Base-by-base conservation (phyloP, 2,113 vertebrate genomes). In the Lasiurus cinereus region DNA sequence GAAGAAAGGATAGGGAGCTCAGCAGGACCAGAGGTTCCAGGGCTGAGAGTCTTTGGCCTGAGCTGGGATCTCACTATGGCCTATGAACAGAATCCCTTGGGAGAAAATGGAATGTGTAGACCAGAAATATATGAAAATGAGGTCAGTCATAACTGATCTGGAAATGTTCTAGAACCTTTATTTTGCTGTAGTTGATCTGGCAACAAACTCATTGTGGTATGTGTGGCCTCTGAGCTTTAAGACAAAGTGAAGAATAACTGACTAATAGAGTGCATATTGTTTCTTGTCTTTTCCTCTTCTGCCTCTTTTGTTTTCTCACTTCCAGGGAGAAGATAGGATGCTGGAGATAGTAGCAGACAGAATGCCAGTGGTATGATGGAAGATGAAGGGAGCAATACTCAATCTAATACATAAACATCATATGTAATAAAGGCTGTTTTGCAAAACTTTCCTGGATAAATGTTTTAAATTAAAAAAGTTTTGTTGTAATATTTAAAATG, bases 301-400 rank as follows among this genome's bases (percentile, higher is more conserved):
- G 36, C 66, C 59, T 56, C 16, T 69, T 85, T 73, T 91, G 22
- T 96, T 92, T 79, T 88, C 67, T 96, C 77, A 43, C 33, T 62
- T 69, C 21, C 82, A 97, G 96, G 88, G 85, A 95, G 92, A 97
- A 97, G 94, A 93, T 52, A 29, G 11, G 52, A 76, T 59, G 39
- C 21, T n/a, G 5, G 39, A 79, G 88, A 56, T 2, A 74, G 70
- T 22, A 52, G 66, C 62, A 74, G 79, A 80, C 52, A 91, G 82
- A 78, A 73, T 84, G 74, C 43, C 56, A 64, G 5, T 62, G 54
- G 86, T 12, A 13, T 48, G 12, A 83, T 92, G 69, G 15, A 89
- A 27, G 67, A 77, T 3, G 48, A 64, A 88, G 59, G 72, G 50
- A 39, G n/a, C 29, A 39, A 36, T 1, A 31, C 54, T 64, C 76